Percentiles rank a stretch among this genome's conserved stretches.
Conservation (phyloP, 2,113 vertebrate genomes). For the Bufo bufo region DNA sequence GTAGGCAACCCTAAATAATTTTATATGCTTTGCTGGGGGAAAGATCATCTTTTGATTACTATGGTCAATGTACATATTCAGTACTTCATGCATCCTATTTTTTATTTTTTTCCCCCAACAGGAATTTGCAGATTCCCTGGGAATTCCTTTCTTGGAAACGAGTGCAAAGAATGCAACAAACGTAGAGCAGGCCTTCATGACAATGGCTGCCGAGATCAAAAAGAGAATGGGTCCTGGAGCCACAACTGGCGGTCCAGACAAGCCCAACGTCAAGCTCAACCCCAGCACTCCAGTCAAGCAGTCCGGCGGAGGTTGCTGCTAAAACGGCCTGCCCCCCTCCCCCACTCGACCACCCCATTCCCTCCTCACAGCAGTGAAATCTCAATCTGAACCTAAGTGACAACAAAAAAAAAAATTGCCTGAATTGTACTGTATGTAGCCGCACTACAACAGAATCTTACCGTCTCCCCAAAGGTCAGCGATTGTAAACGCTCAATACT, state of each 20-base stretch:
- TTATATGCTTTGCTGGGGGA: too few relatives aligned
- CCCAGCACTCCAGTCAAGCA: constrained; percentile 95
- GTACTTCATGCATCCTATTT: background rate
- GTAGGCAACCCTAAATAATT: too few relatives aligned
- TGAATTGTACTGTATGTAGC: constrained; percentile 98
- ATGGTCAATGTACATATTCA: background rate
- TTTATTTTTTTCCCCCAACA: constrained; percentile 64
- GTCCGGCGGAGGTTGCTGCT: constrained; percentile 93
- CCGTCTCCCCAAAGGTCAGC: constrained; percentile 87
- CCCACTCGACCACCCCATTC: constrained; percentile 67
- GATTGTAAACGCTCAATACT: constrained; percentile 85
- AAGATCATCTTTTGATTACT: too few relatives aligned
- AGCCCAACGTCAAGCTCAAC: constrained; percentile 96
- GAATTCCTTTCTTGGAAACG: constrained; percentile 97
- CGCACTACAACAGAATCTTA: constrained; percentile 92
- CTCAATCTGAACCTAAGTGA: constrained; percentile 83
- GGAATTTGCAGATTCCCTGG: constrained; percentile 95
- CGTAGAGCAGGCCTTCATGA: constrained; percentile 99
- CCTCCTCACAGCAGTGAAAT: constrained; percentile 81
- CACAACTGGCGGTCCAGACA: constrained; percentile 86
- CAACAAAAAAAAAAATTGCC: constrained; percentile 80
- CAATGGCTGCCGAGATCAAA: constrained; percentile 98
- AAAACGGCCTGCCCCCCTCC: constrained; percentile 67
- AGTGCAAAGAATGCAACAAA: constrained; percentile 98
- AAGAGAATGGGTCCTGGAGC: constrained; percentile 96